These are phyloP conservation scores for Machimus atricapillus DNA, from an alignment of 2,888 invertebrate species.

Conservation along the genomic window DNA sequence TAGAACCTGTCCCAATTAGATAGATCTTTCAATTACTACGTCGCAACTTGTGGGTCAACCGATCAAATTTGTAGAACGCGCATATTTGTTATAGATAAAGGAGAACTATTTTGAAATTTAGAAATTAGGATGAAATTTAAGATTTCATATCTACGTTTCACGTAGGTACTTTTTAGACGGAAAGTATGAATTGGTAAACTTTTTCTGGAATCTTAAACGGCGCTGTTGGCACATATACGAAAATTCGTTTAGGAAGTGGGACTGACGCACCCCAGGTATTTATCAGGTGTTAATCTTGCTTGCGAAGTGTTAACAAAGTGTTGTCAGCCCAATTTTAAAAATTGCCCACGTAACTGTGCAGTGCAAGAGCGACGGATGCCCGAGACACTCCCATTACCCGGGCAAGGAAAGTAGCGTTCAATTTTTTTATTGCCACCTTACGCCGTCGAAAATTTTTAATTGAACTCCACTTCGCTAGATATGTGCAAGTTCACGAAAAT, in stretches of 20 bases:
- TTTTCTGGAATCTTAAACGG: neutral
- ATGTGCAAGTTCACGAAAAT: constrained; percentile 10
- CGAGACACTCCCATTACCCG: neutral
- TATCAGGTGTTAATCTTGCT: neutral
- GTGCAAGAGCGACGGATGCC: neutral
- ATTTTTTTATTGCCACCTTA: neutral
- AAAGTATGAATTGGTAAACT: too few species aligned
- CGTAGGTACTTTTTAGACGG: too few species aligned
- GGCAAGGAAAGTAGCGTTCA: neutral
- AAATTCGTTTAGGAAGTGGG: neutral
- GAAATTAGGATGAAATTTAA: too few species aligned
- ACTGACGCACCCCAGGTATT: neutral
- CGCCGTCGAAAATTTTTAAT: neutral
- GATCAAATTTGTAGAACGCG: too few species aligned
- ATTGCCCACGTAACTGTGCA: neutral
- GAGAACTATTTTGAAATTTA: too few species aligned
- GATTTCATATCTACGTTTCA: too few species aligned
- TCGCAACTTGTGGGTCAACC: too few species aligned
- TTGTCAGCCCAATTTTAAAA: neutral
- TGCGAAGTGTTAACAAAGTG: neutral
- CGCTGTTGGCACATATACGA: neutral
- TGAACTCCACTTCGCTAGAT: neutral
- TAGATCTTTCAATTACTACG: too few species aligned
- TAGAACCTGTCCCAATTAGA: too few species aligned
- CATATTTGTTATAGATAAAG: too few species aligned